Evolutionary conservation across 23 tunicate species (phyloP).

Genomic region (Trididemnum nubilum): DNA sequence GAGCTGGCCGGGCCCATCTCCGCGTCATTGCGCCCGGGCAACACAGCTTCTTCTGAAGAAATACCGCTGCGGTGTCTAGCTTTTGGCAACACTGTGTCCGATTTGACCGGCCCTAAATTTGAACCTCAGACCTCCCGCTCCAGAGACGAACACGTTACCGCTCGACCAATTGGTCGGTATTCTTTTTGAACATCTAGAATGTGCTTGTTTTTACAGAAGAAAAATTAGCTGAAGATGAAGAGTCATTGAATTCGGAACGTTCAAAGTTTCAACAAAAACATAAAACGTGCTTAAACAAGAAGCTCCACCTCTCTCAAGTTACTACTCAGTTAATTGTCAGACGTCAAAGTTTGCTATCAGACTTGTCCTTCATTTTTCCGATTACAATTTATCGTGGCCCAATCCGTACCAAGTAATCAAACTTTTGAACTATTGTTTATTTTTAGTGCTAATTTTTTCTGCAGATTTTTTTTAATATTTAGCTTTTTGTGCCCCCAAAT

Average conservation of each 20-base stretch:
- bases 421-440: too few species aligned
- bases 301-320: conserved; percentile 19
- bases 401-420: neutral
- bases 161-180: too few species aligned
- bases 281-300: neutral
- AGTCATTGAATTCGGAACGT: neutral
- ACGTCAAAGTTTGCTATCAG: conserved; percentile 49
- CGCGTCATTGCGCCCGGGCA: neutral
- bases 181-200: neutral
- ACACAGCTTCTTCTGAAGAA: neutral
- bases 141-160: too few species aligned
- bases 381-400: neutral
- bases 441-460: too few species aligned
- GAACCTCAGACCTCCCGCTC: neutral
- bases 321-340: conserved; percentile 29
- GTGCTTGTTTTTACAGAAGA: neutral
- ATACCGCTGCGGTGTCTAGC: neutral
- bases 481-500: too few species aligned
- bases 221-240: neutral
- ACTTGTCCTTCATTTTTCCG: conserved; percentile 66
- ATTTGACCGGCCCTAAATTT: neutral
- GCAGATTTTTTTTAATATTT: too few species aligned
- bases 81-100: neutral
- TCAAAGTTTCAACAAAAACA: neutral
- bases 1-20: neutral